phyloP scores from a whole-genome alignment of 2,113 vertebrate genomes.

The Puffinus mauretanicus region DNA sequence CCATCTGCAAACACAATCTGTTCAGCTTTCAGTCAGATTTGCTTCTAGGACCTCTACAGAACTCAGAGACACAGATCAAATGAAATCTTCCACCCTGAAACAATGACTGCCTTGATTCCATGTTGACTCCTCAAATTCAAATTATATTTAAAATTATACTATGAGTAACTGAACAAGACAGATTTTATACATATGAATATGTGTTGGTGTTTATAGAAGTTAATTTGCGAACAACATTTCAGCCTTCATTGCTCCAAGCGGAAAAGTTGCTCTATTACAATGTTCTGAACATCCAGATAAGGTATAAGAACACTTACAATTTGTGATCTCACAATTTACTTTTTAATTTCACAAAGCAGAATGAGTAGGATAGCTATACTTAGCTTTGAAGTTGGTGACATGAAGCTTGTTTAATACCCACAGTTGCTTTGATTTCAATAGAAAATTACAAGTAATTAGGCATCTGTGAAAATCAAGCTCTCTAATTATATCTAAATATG shows the following conservation, averaged over 20 bases:
- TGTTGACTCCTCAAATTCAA: background rate
- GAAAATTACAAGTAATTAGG: slow-evolving; percentile 17
- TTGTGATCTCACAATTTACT: background rate
- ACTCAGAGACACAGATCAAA: background rate
- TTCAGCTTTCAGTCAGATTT: background rate
- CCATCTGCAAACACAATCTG: slow-evolving; percentile 15
- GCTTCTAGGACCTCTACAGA: background rate
- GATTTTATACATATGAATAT: background rate
- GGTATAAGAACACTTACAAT: background rate
- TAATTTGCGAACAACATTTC: background rate
- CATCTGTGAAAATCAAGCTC: slow-evolving; percentile 26
- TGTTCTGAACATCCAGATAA: background rate
- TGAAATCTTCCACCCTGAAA: background rate
- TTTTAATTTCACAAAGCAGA: slow-evolving; percentile 15
- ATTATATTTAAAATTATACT: background rate
- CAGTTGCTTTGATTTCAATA: slow-evolving; percentile 7
- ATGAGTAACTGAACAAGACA: background rate
- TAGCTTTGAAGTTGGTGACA: slow-evolving; percentile 26
- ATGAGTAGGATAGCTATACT: background rate
- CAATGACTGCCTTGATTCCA: background rate
- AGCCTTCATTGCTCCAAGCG: background rate
- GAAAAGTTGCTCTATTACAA: background rate
- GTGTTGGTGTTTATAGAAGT: background rate
- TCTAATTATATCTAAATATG: slow-evolving; percentile 27
- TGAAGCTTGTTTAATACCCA: background rate